Percentiles rank a stretch among this genome's conserved stretches.
Evolutionary conservation across 2,888 invertebrate genomes (phyloP).

Genomic region (Selenia dentaria): DNA sequence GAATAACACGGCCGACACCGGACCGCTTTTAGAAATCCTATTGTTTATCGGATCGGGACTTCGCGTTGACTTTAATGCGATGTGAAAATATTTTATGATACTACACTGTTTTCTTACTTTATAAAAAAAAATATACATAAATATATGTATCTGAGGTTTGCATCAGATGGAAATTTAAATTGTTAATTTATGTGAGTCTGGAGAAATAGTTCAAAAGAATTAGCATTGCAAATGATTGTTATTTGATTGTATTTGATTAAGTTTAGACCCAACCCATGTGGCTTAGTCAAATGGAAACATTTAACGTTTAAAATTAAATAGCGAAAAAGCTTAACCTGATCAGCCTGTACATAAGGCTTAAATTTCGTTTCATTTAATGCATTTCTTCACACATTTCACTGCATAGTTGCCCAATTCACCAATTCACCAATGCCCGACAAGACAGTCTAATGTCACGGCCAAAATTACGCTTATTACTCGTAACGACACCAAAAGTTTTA

Average conservation of each 20-base stretch:
- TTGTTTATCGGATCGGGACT: constrained; percentile 36
- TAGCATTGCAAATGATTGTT: constrained; percentile 6
- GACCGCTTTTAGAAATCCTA: constrained; percentile 28
- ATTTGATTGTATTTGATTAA: constrained; percentile 2
- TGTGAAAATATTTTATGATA: constrained; percentile 28
- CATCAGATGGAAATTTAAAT: constrained; percentile 7
- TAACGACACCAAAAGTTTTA: constrained; percentile 55
- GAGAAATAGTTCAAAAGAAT: not conserved
- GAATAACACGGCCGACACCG: constrained; percentile 38
- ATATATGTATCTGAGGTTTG: constrained; percentile 9
- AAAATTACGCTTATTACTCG: constrained; percentile 36
- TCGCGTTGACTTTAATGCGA: constrained; percentile 28
- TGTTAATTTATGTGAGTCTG: not conserved
- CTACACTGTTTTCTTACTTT: no score
- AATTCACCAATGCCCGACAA: not conserved
- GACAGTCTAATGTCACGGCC: constrained; percentile 18
- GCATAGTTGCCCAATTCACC: no score
- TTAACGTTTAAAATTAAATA: no score
- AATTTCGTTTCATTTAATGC: constrained; percentile 4
- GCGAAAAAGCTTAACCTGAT: no score
- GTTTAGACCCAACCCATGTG: no score
- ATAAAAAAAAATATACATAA: no score
- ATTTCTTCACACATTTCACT: constrained; percentile 8
- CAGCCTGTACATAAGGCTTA: no score
- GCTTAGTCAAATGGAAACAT: no score